Evolutionary conservation across 2,888 invertebrate genomes (phyloP).

Genomic region (Gymnoscelis rufifasciata): DNA sequence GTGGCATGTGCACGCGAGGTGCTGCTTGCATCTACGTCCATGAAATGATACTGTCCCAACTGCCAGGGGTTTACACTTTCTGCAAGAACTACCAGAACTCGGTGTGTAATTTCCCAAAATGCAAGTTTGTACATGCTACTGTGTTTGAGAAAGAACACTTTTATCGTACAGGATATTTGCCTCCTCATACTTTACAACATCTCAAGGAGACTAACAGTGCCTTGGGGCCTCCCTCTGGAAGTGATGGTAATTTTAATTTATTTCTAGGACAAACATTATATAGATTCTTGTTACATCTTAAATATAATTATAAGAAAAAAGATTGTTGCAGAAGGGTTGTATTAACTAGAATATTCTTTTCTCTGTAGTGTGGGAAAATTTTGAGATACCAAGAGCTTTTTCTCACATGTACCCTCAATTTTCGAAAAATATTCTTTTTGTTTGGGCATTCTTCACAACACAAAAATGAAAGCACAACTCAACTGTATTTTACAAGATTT

Average conservation of each 20-base stretch:
- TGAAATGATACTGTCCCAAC: conserved; percentile 45
- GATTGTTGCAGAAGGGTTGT: no score
- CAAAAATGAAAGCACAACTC: no score
- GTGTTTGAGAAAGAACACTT: conserved; percentile 58
- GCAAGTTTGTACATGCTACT: conserved; percentile 57
- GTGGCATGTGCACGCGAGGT: conserved; percentile 52
- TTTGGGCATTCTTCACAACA: no score
- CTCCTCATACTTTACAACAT: conserved; percentile 46
- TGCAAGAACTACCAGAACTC: conserved; percentile 57
- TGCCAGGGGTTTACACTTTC: conserved; percentile 52
- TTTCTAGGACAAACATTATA: no score
- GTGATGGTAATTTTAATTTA: conserved; percentile 31
- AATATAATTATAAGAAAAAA: no score
- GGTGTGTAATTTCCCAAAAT: conserved; percentile 44
- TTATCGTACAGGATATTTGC: conserved; percentile 49
- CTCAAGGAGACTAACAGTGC: conserved; percentile 34
- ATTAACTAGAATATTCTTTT: no score
- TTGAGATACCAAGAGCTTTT: no score
- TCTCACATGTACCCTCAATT: no score
- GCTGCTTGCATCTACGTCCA: conserved; percentile 49
- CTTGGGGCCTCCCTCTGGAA: conserved; percentile 6
- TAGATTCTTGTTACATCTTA: no score
- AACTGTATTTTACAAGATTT: no score
- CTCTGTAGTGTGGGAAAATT: no score
- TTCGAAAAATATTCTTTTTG: no score